Percentiles rank a stretch among this genome's conserved stretches.
Evolutionary conservation across 2,888 invertebrate species (phyloP).

Genomic region (Callyntrura guangdongensis): DNA sequence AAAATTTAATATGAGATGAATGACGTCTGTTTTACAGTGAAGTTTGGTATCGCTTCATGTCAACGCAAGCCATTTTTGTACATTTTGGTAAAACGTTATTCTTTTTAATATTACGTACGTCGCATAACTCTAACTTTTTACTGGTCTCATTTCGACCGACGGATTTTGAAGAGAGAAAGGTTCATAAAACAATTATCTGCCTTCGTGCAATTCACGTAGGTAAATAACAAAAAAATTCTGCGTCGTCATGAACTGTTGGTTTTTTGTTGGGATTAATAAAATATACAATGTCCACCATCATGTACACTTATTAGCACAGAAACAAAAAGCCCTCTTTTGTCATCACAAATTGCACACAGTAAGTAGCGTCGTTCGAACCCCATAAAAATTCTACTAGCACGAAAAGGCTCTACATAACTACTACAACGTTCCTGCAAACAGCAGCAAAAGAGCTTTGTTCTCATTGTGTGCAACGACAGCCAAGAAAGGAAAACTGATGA

Average conservation of each 20-base stretch:
- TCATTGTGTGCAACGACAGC: not conserved
- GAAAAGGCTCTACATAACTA: no score
- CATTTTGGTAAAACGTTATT: not conserved
- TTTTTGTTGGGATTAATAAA: not conserved
- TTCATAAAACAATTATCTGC: not conserved
- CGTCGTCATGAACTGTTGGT: not conserved
- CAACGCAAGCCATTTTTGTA: not conserved
- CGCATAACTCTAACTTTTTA: not conserved
- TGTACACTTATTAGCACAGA: not conserved
- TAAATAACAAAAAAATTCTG: not conserved
- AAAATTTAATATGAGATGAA: no score
- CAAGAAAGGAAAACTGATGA: not conserved
- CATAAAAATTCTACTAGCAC: no score
- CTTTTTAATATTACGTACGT: not conserved
- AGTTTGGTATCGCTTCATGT: no score
- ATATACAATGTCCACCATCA: not conserved
- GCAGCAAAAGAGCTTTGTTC: not conserved
- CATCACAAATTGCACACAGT: slow-evolving; percentile 31
- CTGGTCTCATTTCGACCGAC: not conserved
- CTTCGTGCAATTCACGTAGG: not conserved
- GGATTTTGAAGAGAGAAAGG: not conserved
- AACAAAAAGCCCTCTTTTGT: slow-evolving; percentile 36
- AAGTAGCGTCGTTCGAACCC: not conserved
- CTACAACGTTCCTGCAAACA: not conserved
- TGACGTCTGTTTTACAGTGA: no score